Percentiles rank a stretch among this genome's conserved stretches.
Conservation (phyloP, 1,140 invertebrate genomes). For the Conus ventricosus region DNA sequence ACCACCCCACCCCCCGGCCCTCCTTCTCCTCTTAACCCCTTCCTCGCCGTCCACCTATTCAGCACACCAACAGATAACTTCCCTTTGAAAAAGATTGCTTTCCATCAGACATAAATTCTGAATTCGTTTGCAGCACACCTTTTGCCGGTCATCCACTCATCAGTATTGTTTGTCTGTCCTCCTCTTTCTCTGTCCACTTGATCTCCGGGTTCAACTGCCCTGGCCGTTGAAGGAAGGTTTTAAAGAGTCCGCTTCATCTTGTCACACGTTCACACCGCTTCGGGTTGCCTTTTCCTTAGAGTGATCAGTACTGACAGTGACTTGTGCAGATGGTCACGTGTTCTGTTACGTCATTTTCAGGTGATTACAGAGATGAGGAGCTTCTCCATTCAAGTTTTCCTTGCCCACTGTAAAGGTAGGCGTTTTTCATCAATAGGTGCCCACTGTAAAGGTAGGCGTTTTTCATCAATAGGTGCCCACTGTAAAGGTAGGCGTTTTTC, state of each 20-base stretch:
- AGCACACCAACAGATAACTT: too few relatives aligned
- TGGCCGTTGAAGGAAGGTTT: neutral
- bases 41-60: neutral
- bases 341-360: conserved; percentile 45
- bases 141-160: neutral
- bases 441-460: conserved; percentile 29
- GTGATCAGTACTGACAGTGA: neutral
- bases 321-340: too few relatives aligned
- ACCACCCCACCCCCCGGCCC: neutral
- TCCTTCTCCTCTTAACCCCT: neutral
- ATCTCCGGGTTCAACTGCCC: neutral
- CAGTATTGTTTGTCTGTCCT: neutral
- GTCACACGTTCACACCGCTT: too few relatives aligned
- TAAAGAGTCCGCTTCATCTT: neutral
- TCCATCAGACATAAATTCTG: too few relatives aligned
- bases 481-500: conserved; percentile 9
- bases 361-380: conserved; percentile 52
- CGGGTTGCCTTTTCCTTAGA: neutral
- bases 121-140: neutral
- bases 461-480: conserved; percentile 26
- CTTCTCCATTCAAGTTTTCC: conserved; percentile 50
- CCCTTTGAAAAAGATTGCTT: too few relatives aligned
- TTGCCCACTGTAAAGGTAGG: conserved; percentile 44
- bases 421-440: neutral
- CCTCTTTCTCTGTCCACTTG: neutral